Base-by-base conservation (phyloP, 2,797 vertebrate genomes). In the Erithacus rubecula region DNA sequence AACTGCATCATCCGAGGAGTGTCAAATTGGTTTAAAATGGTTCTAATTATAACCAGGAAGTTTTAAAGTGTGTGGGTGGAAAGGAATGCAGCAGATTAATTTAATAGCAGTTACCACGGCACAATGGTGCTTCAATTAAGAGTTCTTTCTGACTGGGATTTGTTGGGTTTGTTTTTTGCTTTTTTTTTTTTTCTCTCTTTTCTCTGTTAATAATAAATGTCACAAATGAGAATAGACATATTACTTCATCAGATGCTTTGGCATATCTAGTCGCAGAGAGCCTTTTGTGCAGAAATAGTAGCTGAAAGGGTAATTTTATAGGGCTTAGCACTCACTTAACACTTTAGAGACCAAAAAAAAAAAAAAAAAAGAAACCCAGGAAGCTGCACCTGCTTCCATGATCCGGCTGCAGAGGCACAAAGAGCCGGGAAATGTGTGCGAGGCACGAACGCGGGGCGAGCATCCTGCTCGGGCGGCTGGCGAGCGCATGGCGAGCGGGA, bases 21-120 rank as follows among this genome's bases (percentile, higher is more conserved):
- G 89, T 94, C 95, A 94, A 96, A 96, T 91, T 86, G 53, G 90
- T 95, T 94, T 82, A 93, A 97, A 97, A 97, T 97, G 98, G 98
- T 98, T 98, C 97, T 94, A 84, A 97, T 97, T 97, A 96, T 89
- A 93, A 96, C 96, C 96, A 97, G 97, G 97, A 98, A 98, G 97
- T 95, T 95, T 96, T 97, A 78, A 92, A 96, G 96, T 86, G 87
- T 97, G 97, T 96, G 96, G 97, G 97, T 90, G 95, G 95, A 95
- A 92, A 97, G 98, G 98, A 98, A 98, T 97, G 98, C 96, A 94
- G 92, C 92, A 95, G 94, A 97, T 97, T 97, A 96, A 84, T 94
- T 95, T 95, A 97, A 98, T 95, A 97, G 96, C 92, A 93, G 90
- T 97, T 97, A 96, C 97, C 95, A 95, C 93, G 90, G 91, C 98